Percentiles rank a stretch among this genome's conserved stretches.
phyloP scores from a whole-genome alignment of 2,797 vertebrate species.

The Acanthurus tractus region DNA sequence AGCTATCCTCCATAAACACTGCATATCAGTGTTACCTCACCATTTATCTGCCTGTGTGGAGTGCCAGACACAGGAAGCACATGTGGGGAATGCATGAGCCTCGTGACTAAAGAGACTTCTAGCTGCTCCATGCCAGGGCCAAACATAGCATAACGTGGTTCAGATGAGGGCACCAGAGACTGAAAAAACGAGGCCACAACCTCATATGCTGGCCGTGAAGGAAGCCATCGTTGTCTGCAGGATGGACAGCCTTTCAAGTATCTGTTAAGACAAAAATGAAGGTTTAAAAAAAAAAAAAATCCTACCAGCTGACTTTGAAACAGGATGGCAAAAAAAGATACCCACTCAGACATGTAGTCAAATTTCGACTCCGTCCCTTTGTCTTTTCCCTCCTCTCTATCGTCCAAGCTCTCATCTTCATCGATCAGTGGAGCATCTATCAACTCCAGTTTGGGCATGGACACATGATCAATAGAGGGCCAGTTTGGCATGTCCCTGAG shows the following conservation, averaged over 20 bases:
- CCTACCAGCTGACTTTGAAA: neutral
- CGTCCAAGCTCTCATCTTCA: conserved; percentile 67
- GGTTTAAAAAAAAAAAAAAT: neutral
- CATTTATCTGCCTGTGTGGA: conserved; percentile 91
- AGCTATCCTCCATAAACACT: neutral
- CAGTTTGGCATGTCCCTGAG: conserved; percentile 90
- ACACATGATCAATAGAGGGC: conserved; percentile 91
- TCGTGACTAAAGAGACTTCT: conserved; percentile 90
- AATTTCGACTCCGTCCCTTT: conserved; percentile 44
- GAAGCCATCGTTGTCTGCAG: conserved; percentile 85
- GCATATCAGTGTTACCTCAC: conserved; percentile 74
- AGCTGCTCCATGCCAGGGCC: conserved; percentile 95
- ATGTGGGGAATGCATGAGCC: conserved; percentile 90
- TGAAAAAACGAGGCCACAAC: conserved; percentile 91
- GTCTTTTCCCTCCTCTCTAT: conserved; percentile 54
- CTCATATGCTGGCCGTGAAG: conserved; percentile 82
- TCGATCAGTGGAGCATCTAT: conserved; percentile 78
- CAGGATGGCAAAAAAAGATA: conserved; percentile 38
- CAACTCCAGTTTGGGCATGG: conserved; percentile 87
- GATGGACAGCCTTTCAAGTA: conserved; percentile 91
- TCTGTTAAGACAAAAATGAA: conserved; percentile 76
- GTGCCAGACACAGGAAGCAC: conserved; percentile 88
- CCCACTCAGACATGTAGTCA: conserved; percentile 94
- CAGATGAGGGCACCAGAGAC: conserved; percentile 87
- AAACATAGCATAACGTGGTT: conserved; percentile 96